Conservation (phyloP, 2,797 vertebrate genomes). For the Peromyscus eremicus region DNA sequence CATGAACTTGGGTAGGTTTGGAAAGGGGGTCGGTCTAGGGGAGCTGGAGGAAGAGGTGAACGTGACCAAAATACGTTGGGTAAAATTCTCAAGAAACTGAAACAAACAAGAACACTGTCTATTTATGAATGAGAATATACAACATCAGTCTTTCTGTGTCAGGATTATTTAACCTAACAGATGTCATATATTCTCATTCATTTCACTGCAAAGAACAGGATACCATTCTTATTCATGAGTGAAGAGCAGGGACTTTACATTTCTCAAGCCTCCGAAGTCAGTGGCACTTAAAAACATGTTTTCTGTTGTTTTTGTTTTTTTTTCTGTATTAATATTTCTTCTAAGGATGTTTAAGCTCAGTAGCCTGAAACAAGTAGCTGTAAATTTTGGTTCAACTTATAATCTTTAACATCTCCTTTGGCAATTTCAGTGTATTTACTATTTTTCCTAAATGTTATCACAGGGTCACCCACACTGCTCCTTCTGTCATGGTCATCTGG, state of each 20-base stretch:
- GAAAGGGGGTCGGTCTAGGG: background rate
- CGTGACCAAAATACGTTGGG: background rate
- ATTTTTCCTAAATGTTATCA: background rate
- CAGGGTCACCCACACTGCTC: background rate
- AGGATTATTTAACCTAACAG: background rate
- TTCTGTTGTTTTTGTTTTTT: conserved; percentile 56
- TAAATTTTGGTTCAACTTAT: background rate
- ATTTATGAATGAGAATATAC: background rate
- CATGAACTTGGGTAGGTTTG: background rate
- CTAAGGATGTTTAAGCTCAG: conserved; percentile 1
- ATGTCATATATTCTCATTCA: background rate
- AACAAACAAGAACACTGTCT: background rate
- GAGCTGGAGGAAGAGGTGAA: background rate
- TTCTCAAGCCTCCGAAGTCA: conserved; percentile 21
- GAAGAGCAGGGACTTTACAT: conserved; percentile 29
- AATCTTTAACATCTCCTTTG: conserved; percentile 12
- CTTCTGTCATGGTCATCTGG: background rate
- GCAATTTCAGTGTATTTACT: background rate
- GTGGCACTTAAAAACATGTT: background rate
- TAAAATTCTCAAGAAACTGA: background rate
- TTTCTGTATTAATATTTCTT: background rate
- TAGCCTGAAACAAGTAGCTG: background rate
- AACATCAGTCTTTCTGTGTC: background rate
- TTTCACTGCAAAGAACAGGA: background rate
- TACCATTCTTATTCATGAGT: background rate